phyloP scores from a whole-genome alignment of 1,140 invertebrate genomes.

The Micrasema longulum region DNA sequence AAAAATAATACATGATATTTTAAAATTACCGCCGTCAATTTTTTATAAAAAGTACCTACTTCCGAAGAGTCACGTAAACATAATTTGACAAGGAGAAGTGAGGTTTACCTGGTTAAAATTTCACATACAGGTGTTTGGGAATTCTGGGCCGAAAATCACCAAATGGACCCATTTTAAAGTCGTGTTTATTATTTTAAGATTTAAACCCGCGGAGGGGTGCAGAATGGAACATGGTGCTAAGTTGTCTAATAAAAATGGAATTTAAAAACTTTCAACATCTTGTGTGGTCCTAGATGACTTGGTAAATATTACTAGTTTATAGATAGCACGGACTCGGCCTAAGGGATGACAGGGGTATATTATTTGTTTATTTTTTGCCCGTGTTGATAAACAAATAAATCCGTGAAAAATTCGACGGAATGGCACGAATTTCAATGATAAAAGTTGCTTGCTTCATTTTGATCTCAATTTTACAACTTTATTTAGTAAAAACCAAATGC shows the following conservation, averaged over 20 bases:
- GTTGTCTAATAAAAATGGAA: constrained; percentile 52
- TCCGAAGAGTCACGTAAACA: too few species aligned
- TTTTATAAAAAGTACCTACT: too few species aligned
- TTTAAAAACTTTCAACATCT: constrained; percentile 44
- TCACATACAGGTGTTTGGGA: constrained; percentile 30
- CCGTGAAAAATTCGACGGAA: too few species aligned
- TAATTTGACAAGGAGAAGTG: too few species aligned
- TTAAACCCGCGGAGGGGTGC: constrained; percentile 41
- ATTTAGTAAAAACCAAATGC: too few species aligned
- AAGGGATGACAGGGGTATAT: constrained; percentile 3
- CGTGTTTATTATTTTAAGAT: constrained; percentile 53
- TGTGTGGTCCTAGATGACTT: constrained; percentile 46
- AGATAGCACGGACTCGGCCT: not conserved
- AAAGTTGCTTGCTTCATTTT: too few species aligned
- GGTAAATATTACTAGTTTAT: constrained; percentile 12
- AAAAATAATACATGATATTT: too few species aligned
- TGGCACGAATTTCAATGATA: too few species aligned
- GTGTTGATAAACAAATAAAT: too few species aligned
- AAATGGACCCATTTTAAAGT: constrained; percentile 45
- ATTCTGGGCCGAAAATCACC: constrained; percentile 11
- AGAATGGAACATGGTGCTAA: constrained; percentile 48
- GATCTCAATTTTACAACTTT: too few species aligned
- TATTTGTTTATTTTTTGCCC: not conserved
- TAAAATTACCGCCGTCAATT: too few species aligned
- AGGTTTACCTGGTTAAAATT: constrained; percentile 27